phyloP scores from a whole-genome alignment of 2,888 invertebrate genomes.

The Limnephilus auricula region DNA sequence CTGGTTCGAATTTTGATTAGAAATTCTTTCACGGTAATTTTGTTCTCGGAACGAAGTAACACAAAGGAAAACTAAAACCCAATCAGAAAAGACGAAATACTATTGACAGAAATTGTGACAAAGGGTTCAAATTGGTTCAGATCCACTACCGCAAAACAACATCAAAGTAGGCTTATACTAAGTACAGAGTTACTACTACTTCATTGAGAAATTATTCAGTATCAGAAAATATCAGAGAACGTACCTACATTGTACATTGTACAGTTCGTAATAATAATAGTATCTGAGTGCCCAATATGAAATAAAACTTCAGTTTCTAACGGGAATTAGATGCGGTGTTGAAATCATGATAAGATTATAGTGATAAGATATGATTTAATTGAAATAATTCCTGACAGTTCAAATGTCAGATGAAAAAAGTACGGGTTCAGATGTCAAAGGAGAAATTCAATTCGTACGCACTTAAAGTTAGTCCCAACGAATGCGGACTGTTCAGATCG shows the following conservation, averaged over 20 bases:
- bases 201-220: neutral
- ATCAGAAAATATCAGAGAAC: neutral
- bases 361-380: neutral
- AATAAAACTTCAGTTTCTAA: neutral
- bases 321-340: neutral
- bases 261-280: neutral
- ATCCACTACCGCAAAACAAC: neutral
- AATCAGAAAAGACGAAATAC: neutral
- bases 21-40: slow-evolving; percentile 27
- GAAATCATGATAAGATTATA: neutral
- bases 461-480: neutral
- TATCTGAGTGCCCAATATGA: neutral
- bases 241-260: neutral
- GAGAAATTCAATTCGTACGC: slow-evolving; percentile 9
- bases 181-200: neutral
- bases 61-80: neutral
- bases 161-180: neutral
- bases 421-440: slow-evolving; percentile 11
- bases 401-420: slow-evolving; percentile 34
- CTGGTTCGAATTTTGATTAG: slow-evolving; percentile 41
- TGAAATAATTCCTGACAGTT: slow-evolving; percentile 22
- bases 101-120: neutral
- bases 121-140: neutral
- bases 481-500: neutral
- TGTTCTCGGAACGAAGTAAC: neutral